Evolutionary conservation across 2,888 invertebrate species (phyloP).

Genomic region (Tolmerus cingulatus): DNA sequence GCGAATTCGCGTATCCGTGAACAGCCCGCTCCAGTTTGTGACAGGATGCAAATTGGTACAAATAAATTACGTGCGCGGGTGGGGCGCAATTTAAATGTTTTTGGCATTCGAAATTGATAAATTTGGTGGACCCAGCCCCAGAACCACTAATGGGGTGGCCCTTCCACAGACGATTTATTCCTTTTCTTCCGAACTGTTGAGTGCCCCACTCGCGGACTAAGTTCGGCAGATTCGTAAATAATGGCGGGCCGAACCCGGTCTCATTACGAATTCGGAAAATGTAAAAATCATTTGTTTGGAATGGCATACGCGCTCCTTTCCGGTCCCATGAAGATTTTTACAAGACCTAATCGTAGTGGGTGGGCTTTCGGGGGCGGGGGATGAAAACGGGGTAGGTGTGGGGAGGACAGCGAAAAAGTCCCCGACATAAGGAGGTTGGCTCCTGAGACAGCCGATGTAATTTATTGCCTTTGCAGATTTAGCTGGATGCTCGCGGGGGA

Average conservation of each 20-base stretch:
- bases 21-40: conserved; percentile 17
- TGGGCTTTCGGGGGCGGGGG: background rate
- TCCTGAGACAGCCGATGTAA: conserved; percentile 41
- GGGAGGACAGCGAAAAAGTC: background rate
- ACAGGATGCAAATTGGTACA: conserved; percentile 45
- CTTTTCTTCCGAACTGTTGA: background rate
- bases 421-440: background rate
- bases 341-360: background rate
- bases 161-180: conserved; percentile 30
- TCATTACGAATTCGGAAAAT: conserved; percentile 41
- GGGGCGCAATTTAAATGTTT: conserved; percentile 40
- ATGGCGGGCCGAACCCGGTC: background rate
- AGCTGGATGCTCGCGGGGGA: background rate
- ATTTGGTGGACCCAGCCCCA: conserved; percentile 22
- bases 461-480: conserved; percentile 42
- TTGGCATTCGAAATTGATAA: conserved; percentile 45
- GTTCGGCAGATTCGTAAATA: background rate
- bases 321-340: background rate
- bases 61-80: conserved; percentile 34
- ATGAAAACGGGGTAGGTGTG: background rate
- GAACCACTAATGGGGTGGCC: conserved; percentile 34
- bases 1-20: background rate
- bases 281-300: conserved; percentile 42
- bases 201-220: background rate
- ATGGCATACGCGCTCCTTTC: conserved; percentile 19